phyloP scores from a whole-genome alignment of 2,113 vertebrate species.

The Cettia cetti region DNA sequence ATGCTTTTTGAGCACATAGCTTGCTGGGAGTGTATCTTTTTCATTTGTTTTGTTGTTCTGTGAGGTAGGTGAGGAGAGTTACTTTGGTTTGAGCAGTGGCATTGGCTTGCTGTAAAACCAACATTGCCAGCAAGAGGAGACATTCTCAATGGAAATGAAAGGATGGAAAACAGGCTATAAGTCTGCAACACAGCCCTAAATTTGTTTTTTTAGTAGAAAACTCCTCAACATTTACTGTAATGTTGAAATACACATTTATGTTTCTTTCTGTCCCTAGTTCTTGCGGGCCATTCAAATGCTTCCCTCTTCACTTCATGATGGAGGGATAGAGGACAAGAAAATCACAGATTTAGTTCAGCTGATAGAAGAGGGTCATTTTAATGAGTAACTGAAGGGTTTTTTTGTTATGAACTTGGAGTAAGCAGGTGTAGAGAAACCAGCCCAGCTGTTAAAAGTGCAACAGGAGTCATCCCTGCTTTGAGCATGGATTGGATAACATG shows the following conservation, averaged over 20 bases:
- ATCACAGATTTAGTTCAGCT: neutral
- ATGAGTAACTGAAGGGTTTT: neutral
- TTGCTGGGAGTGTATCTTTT: neutral
- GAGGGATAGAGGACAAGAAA: neutral
- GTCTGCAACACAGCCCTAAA: neutral
- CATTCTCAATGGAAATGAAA: neutral
- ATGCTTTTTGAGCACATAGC: neutral
- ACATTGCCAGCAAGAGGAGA: neutral
- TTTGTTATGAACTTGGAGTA: neutral
- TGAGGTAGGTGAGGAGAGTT: neutral
- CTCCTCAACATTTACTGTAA: fast-evolving
- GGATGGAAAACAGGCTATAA: neutral
- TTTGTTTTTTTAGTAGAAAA: neutral
- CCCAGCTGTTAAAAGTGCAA: neutral
- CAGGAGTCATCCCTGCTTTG: neutral
- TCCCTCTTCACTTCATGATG: neutral
- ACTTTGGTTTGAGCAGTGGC: neutral
- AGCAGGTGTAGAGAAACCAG: neutral
- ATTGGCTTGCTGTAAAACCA: neutral
- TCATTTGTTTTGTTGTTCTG: neutral
- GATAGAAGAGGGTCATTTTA: neutral
- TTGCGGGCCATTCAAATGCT: neutral
- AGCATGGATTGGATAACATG: neutral
- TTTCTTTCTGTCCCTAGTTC: neutral
- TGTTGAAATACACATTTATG: neutral